A percentile compares a stretch with the other conserved stretches of the same genome.
phyloP scores from a whole-genome alignment of 2,113 vertebrate species.

The Tupaia chinensis region DNA sequence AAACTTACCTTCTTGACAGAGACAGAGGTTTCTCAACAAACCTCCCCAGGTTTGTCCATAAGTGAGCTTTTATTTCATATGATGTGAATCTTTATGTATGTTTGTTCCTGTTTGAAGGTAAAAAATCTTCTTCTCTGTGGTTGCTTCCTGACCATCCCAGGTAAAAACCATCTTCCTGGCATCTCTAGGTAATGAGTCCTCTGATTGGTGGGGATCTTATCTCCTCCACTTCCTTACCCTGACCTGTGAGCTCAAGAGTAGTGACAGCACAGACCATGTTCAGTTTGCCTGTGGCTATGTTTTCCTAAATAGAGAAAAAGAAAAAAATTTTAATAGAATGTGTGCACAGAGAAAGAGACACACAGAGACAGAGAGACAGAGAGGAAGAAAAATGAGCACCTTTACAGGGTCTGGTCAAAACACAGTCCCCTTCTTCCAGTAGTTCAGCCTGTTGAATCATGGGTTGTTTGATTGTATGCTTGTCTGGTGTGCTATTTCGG shows the following conservation, averaged over 20 bases:
- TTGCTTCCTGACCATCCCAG: slow-evolving; percentile 21
- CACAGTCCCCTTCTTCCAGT: too few species aligned
- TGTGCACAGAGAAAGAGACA: too few species aligned
- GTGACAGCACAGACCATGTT: background rate
- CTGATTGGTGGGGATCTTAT: background rate
- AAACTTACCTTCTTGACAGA: background rate
- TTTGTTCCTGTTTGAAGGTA: slow-evolving; percentile 9
- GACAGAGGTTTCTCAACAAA: background rate
- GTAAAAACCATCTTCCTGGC: background rate
- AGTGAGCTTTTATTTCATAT: background rate
- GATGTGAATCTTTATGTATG: background rate
- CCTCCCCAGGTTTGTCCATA: background rate
- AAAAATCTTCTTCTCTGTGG: slow-evolving; percentile 31
- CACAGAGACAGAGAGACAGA: too few species aligned
- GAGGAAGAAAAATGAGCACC: too few species aligned
- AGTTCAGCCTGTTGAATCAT: too few species aligned
- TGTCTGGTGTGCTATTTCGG: too few species aligned
- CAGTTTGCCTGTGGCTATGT: background rate
- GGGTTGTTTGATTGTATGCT: too few species aligned
- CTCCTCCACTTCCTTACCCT: background rate
- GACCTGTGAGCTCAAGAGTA: background rate
- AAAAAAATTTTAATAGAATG: too few species aligned
- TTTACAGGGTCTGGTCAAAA: too few species aligned
- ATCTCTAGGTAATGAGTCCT: background rate
- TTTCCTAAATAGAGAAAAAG: background rate